phyloP scores from a whole-genome alignment of 2,113 vertebrate genomes.

The Caloenas nicobarica region DNA sequence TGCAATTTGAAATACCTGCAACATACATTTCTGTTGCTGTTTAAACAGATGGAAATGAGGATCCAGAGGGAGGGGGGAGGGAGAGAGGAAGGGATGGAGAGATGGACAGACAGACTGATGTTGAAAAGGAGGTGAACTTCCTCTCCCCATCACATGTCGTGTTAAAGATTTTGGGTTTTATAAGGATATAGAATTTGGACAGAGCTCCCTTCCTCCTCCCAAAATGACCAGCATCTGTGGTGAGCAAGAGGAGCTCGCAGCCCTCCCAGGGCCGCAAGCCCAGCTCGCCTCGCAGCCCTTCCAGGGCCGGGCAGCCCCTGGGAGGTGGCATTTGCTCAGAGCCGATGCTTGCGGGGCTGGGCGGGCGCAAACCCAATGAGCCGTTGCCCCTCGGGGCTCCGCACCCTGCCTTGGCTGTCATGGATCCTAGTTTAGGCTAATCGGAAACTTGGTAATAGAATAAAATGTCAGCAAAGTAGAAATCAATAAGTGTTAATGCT shows the following conservation, averaged over 20 bases:
- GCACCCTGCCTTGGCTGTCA: background rate
- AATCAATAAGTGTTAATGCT: slow-evolving; percentile 71
- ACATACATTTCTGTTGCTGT: slow-evolving; percentile 60
- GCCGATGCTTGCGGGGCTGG: background rate
- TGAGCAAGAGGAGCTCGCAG: background rate
- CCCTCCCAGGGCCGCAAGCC: accelerated
- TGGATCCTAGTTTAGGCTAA: slow-evolving; percentile 52
- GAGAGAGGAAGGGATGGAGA: background rate
- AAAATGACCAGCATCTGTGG: background rate
- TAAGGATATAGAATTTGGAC: background rate
- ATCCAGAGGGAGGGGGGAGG: background rate
- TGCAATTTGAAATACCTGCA: slow-evolving; percentile 74
- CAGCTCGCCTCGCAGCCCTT: background rate
- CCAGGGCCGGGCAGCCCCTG: background rate
- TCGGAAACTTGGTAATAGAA: slow-evolving; percentile 76
- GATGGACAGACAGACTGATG: background rate
- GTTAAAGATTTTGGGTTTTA: background rate
- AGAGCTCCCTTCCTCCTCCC: background rate
- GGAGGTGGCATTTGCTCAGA: background rate
- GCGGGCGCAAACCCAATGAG: background rate
- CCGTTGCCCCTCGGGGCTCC: background rate
- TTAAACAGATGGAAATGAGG: slow-evolving; percentile 77
- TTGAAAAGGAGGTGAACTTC: background rate
- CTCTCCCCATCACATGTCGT: background rate
- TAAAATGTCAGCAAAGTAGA: slow-evolving; percentile 72